Conservation (phyloP, 1,140 invertebrate species). For the Drosophila navojoa region DNA sequence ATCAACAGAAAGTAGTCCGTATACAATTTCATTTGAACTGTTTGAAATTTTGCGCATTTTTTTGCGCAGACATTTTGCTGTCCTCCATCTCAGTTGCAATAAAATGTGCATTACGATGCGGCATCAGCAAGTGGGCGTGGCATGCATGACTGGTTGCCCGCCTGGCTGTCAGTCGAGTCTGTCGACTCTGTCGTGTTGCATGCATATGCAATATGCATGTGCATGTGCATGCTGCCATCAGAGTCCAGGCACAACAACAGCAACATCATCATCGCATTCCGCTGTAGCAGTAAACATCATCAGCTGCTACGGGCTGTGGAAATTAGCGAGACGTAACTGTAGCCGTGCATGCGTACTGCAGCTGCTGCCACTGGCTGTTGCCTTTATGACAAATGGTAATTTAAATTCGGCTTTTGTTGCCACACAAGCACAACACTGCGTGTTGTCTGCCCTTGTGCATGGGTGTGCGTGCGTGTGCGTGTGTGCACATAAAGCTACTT, state of each 20-base stretch:
- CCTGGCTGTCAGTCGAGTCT: neutral
- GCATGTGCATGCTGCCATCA: constrained; percentile 10
- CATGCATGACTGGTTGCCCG: constrained; percentile 27
- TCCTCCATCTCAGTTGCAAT: neutral
- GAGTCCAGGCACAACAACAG: constrained; percentile 37
- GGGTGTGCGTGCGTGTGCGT: constrained; percentile 10
- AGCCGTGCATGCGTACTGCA: constrained; percentile 15
- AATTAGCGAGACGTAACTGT: constrained; percentile 61
- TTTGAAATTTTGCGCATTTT: constrained; percentile 27
- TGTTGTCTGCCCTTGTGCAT: neutral
- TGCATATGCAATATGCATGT: constrained; percentile 39
- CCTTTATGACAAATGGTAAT: constrained; percentile 76
- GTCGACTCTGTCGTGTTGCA: constrained; percentile 10
- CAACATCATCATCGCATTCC: constrained; percentile 27
- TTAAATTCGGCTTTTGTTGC: constrained; percentile 76
- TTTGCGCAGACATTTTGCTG: constrained; percentile 17
- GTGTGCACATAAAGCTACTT: constrained; percentile 35
- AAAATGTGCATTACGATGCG: constrained; percentile 20
- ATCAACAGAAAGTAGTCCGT: neutral
- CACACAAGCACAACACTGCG: constrained; percentile 21
- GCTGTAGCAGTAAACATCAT: neutral
- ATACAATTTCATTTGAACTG: constrained; percentile 12
- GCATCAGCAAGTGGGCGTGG: constrained; percentile 25
- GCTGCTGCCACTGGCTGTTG: constrained; percentile 44
- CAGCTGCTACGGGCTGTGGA: constrained; percentile 41